phyloP scores from a whole-genome alignment of 2,113 vertebrate species.

The Corythornis madagascariensis region DNA sequence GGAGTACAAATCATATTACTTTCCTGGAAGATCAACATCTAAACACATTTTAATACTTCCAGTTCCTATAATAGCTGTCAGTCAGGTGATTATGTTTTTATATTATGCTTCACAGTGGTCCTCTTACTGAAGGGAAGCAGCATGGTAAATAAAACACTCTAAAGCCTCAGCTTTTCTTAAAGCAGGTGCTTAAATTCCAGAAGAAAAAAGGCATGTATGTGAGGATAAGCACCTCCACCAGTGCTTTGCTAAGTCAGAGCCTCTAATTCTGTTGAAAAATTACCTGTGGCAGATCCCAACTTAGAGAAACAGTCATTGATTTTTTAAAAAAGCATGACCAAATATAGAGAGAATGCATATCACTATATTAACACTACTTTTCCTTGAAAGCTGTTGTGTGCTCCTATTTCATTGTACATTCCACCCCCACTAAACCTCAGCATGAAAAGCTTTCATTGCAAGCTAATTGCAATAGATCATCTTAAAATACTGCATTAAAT shows the following conservation, averaged over 20 bases:
- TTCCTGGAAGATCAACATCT: neutral
- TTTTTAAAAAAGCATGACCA: conserved; percentile 14
- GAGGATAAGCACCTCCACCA: neutral
- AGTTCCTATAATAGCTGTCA: neutral
- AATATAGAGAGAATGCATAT: neutral
- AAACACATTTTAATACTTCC: neutral
- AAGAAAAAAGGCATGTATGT: neutral
- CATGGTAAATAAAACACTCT: neutral
- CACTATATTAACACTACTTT: neutral
- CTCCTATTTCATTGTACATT: neutral
- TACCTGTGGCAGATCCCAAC: neutral
- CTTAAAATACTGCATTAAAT: neutral
- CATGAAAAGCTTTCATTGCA: conserved; percentile 6
- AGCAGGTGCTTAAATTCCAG: conserved; percentile 1
- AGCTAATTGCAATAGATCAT: conserved; percentile 1
- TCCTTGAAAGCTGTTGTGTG: neutral
- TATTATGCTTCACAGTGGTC: neutral
- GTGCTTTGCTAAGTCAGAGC: neutral
- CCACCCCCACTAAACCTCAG: conserved; percentile 11
- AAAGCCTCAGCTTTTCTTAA: conserved; percentile 15
- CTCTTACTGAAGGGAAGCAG: neutral
- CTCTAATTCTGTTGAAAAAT: neutral
- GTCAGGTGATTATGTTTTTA: neutral
- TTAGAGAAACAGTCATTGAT: conserved; percentile 19
- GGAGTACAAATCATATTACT: neutral